Percentiles rank a stretch among this genome's conserved stretches.
Conservation (phyloP, 2,113 vertebrate species). For the Aldabrachelys gigantea region DNA sequence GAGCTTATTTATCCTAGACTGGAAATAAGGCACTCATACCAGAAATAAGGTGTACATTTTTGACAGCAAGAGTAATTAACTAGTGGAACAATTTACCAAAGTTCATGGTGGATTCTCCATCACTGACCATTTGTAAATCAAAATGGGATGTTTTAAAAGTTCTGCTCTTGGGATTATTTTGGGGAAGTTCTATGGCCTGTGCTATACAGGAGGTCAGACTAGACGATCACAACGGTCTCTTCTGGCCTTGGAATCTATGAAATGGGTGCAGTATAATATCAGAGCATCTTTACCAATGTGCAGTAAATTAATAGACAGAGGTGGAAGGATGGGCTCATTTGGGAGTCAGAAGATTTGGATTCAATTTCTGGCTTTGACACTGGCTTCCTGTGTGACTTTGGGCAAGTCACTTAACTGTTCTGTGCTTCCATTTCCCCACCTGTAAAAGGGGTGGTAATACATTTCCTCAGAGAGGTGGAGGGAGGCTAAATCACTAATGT, state of each 20-base stretch:
- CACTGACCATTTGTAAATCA: not conserved
- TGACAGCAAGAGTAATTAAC: not conserved
- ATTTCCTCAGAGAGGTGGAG: not conserved
- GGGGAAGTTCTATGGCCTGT: not conserved
- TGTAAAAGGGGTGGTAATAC: not conserved
- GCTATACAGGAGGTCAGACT: not conserved
- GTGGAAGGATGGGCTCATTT: not conserved
- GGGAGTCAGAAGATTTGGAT: not conserved
- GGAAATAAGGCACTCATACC: not conserved
- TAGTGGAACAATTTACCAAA: not conserved
- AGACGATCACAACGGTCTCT: not conserved
- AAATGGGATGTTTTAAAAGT: not conserved
- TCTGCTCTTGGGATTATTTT: not conserved
- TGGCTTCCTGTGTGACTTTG: not conserved
- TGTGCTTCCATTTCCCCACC: not conserved
- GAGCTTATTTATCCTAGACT: not conserved
- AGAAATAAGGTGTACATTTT: not conserved
- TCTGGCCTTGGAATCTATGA: not conserved
- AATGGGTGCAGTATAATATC: not conserved
- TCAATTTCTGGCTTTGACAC: not conserved
- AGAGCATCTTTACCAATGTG: not conserved
- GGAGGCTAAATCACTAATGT: not conserved
- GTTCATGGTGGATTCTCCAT: not conserved
- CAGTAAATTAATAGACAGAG: not conserved
- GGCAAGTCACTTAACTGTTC: not conserved